These are phyloP conservation scores for Lepus americanus DNA, from an alignment of 2,113 vertebrate genomes.

Conservation along the genomic window DNA sequence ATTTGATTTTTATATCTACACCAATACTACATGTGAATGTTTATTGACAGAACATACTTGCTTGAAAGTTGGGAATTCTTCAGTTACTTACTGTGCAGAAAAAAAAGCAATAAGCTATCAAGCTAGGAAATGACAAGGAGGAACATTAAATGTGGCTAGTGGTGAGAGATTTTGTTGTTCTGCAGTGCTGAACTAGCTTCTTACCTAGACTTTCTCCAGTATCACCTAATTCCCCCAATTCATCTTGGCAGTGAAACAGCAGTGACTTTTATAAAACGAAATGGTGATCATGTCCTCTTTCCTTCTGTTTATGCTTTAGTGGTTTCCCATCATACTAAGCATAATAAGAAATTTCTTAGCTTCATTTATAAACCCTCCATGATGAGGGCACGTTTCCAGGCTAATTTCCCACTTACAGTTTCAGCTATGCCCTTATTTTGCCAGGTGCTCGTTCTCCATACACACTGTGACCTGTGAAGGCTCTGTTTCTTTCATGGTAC, in stretches of 20 bases:
- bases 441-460: background rate
- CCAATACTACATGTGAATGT: background rate
- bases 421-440: background rate
- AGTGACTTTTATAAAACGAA: conserved; percentile 16
- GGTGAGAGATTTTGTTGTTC: background rate
- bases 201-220: background rate
- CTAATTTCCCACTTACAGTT: background rate
- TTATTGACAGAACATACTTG: background rate
- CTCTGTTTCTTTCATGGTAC: background rate
- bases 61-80: background rate
- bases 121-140: background rate
- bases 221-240: background rate
- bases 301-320: background rate
- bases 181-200: background rate
- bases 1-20: background rate
- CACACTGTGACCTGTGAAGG: background rate
- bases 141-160: background rate
- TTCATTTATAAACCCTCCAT: background rate
- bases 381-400: background rate
- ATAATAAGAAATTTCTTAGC: background rate
- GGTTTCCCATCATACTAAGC: background rate
- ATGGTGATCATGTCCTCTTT: background rate
- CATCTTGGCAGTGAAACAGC: background rate
- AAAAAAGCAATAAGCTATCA: background rate
- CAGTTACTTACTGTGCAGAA: background rate